Evolutionary conservation across 2,797 vertebrate genomes (phyloP).

Genomic region (Coccyzus lansbergi): DNA sequence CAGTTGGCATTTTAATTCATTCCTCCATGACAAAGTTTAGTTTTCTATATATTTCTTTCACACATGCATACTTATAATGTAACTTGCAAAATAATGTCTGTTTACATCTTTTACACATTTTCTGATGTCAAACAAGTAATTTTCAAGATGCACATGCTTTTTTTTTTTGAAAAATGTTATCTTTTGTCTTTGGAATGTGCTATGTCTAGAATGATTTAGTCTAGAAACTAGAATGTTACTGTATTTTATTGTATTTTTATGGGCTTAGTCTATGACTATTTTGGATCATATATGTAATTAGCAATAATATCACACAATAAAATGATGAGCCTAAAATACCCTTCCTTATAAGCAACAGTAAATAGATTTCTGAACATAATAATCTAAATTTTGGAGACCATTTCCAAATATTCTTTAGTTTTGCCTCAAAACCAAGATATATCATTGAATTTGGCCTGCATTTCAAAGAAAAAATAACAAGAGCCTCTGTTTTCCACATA

Average conservation of each 20-base stretch:
- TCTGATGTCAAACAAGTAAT: not conserved
- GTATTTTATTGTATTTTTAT: not conserved
- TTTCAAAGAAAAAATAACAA: not conserved
- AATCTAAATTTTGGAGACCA: not conserved
- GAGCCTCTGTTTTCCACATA: accelerated
- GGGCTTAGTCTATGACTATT: not conserved
- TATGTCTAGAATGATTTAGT: not conserved
- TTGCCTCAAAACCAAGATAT: not conserved
- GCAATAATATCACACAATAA: not conserved
- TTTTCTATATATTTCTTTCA: not conserved
- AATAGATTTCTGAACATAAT: not conserved
- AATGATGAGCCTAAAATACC: accelerated
- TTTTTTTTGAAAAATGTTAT: not conserved
- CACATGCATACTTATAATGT: not conserved
- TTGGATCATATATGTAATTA: not conserved
- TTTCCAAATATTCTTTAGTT: not conserved
- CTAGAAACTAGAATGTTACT: not conserved
- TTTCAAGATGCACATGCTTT: not conserved
- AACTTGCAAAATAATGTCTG: not conserved
- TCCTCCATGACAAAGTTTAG: not conserved
- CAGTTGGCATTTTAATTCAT: not conserved
- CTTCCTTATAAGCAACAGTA: not conserved
- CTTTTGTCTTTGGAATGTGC: not conserved
- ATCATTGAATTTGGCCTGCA: not conserved
- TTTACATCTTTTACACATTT: not conserved